Base-by-base conservation (phyloP, 2,113 vertebrate species). In the Thalassoma bifasciatum region DNA sequence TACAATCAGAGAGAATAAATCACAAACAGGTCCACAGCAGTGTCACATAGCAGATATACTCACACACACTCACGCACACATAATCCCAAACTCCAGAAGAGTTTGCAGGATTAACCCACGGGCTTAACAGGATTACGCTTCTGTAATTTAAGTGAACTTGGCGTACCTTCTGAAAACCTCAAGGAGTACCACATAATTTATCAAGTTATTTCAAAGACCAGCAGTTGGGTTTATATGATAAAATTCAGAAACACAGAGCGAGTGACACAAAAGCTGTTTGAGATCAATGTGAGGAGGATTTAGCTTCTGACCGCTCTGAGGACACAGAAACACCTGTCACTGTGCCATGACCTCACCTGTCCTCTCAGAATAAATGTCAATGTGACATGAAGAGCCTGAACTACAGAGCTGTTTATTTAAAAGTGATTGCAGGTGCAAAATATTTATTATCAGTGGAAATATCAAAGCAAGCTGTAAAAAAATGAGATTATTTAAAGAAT, bases 41-140 rank as follows among this genome's bases (percentile, higher is more conserved):
- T 52, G 66, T 66, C 59, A 38, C 21, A 60, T 17, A 23, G 66
- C 73, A 72, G 68, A 67, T 37, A 21, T 66, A 62, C 30, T 30
- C 5, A 78, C 22, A 66, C 51, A 51, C 62, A 70, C 40, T 36
- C 23, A 69, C 61, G 59, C 10, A 61, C 66, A 63, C 23, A 9
- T 65, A 89, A 89, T 89, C 87, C 69, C 46, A 87, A 54, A 83
- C 77, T 80, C 59, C 40, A 86, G 89, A 90, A 88, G 81, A 73
- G 85, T 91, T 91, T 64, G 57, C 24, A 24, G 88, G 88, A 86
- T 89, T 89, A 91, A 49, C 61, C 17, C 56, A 47, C 71, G 66
- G 70, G 49, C 52, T 84, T 86, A 72, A 79, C 77, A 66, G 84
- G 89, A 87, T 90, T 89, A 88, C 57, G 24, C 68, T 49, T 46